Percentiles rank a stretch among this genome's conserved stretches.
These are phyloP conservation scores for Epizoanthus rinbou DNA, from an alignment of 92 coral and sea anemone species.

Conservation along the genomic window DNA sequence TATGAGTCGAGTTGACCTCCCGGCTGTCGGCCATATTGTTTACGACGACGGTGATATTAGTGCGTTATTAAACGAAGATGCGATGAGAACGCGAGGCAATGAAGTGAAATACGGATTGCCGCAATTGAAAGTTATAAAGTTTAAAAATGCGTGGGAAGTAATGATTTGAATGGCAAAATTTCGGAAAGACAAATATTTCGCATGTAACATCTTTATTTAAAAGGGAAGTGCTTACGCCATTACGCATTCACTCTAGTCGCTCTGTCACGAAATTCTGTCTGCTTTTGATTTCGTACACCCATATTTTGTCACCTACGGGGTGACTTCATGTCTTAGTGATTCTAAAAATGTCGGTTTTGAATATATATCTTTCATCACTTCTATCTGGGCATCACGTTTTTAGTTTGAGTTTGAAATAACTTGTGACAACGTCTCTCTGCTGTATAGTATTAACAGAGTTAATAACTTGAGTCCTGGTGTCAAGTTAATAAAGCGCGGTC, in stretches of 20 bases:
- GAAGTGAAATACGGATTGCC: constrained; percentile 4
- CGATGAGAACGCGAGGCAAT: background rate
- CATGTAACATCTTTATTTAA: background rate
- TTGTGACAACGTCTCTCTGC: too few species aligned
- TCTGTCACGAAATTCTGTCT: constrained; percentile 1
- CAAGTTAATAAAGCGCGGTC: constrained; percentile 28
- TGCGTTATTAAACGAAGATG: background rate
- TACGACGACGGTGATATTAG: too few species aligned
- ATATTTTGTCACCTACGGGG: constrained; percentile 11
- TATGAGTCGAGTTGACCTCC: constrained; percentile 11
- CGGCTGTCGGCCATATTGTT: background rate
- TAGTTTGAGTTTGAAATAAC: constrained; percentile 6
- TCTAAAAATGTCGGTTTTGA: constrained; percentile 8
- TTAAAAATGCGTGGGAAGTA: constrained; percentile 6
- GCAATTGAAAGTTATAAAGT: background rate
- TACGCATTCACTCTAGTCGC: background rate
- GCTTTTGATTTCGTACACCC: background rate
- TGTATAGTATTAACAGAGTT: constrained; percentile 1
- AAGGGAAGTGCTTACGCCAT: constrained; percentile 13
- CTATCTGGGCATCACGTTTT: constrained; percentile 28
- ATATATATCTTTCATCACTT: constrained; percentile 27
- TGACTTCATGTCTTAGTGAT: constrained; percentile 1
- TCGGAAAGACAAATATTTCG: background rate
- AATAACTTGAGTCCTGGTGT: constrained; percentile 13
- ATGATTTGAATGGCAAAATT: constrained; percentile 2